These are phyloP conservation scores for human DNA, from an alignment of 2,113 vertebrate species.

Conservation along the genomic window GRCh38 chr12:62889501-62890000, in stretches of 20 bases:
- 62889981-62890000: background rate
- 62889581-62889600: background rate
- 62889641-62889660: background rate
- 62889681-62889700: background rate
- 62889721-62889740: background rate
- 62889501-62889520: fast-evolving
- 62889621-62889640: background rate
- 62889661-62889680: background rate
- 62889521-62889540: background rate
- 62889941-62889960: background rate
- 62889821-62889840: background rate
- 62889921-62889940: background rate
- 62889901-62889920: background rate
- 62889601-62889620: background rate
- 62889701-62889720: background rate
- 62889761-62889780: conserved; percentile 21
- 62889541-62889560: background rate
- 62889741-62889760: background rate
- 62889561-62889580: background rate
- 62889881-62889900: background rate
- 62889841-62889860: background rate
- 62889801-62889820: background rate
- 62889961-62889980: background rate
- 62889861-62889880: background rate
- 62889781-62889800: background rate